Base-by-base conservation (phyloP, 2,888 invertebrate genomes). In the Selenia dentaria region DNA sequence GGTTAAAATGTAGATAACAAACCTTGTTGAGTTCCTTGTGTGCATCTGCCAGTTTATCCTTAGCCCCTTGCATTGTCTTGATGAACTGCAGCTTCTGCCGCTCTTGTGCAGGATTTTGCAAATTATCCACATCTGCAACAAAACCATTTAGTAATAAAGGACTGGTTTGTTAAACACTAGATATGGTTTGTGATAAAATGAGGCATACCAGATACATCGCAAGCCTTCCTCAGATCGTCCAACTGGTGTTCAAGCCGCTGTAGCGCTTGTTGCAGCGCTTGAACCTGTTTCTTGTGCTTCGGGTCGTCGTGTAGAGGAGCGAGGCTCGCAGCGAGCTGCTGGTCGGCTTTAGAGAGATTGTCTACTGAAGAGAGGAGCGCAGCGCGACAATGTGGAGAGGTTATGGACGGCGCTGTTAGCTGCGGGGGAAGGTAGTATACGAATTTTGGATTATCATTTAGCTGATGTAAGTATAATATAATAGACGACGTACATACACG, bases 321-420 rank as follows among this genome's bases (percentile, higher is more conserved):
- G 51, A 55, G 55, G 8, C 32, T 16, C 2, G 42, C 34, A 0
- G 40, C 34, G 14, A 76, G 51, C 1, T 53, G 48, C 13, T 54
- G 54, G 0, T 59, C 53, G 0, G 56, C 38, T 0, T 57, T 28
- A 0, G 62, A 57, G 0, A 75, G 47, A 1, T 50, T 57, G 12
- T 66, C 67, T 0, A 61, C 58, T 2, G 72, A 62, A 0, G 62
- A 57, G 1, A 70, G 44, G 0, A 78, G 48, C 0, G 64, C 59
- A 1, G 62, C 12, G 10, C 13, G 14, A 6, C 35, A 35, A 2
- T 35, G 25, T 5, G 57, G 54, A 4, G 71, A 67, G 1, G 65
- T 57, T 6, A 75, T 66, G 0, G 67, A 62, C 2, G 76, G 61
- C 0, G 70, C 64, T 31, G 70, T 67, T 12, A 76, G 44, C 77